A percentile compares a stretch with the other conserved stretches of the same genome.
Evolutionary conservation across 2,797 vertebrate species (phyloP).

Genomic region (Darevskia nairensis): DNA sequence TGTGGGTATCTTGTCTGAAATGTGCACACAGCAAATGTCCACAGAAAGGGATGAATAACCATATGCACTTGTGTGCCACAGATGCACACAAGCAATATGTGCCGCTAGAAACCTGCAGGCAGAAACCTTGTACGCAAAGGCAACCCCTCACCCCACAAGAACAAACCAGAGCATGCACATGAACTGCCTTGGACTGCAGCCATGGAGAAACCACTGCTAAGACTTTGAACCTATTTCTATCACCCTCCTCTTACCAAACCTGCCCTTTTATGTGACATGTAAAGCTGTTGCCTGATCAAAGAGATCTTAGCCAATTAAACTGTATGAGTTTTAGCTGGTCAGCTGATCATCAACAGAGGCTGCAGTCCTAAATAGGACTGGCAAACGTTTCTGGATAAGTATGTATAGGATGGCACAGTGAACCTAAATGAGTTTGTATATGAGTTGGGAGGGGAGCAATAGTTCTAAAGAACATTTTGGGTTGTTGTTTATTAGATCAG

Average conservation of each 20-base stretch:
- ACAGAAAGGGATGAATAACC: neutral
- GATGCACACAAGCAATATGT: too few species aligned
- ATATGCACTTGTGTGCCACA: neutral
- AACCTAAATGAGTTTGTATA: neutral
- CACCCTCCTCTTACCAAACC: neutral
- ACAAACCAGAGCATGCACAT: too few species aligned
- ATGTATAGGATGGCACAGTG: neutral
- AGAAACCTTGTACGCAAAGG: neutral
- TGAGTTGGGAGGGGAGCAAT: neutral
- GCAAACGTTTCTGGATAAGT: neutral
- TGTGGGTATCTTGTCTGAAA: neutral
- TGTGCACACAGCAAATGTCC: neutral
- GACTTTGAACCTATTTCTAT: neutral
- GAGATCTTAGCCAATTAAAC: neutral
- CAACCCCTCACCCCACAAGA: neutral
- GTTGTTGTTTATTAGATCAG: too few species aligned
- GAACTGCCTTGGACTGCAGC: neutral
- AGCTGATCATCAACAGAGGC: neutral
- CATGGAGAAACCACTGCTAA: neutral
- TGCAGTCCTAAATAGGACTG: neutral
- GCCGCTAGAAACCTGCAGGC: neutral
- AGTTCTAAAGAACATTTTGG: too few species aligned
- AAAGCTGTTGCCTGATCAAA: neutral
- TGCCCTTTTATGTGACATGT: neutral
- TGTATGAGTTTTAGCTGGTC: neutral